Percentiles rank a stretch among this genome's conserved stretches.
These are phyloP conservation scores for Erythrocercus mccallii DNA, from an alignment of 2,113 vertebrate species.

Conservation along the genomic window DNA sequence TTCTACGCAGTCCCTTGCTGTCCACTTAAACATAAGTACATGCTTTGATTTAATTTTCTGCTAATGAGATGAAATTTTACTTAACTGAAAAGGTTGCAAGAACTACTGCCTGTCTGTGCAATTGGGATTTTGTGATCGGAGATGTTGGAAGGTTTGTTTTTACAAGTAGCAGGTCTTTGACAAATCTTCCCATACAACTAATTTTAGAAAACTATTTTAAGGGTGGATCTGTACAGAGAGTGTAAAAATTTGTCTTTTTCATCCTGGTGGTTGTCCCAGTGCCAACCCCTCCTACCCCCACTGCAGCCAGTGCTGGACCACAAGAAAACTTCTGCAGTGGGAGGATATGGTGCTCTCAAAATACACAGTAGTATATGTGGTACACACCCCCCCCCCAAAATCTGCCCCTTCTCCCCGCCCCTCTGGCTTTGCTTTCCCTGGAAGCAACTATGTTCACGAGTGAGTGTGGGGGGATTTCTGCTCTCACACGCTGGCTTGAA, in stretches of 20 bases:
- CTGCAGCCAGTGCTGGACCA: neutral
- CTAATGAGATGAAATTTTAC: neutral
- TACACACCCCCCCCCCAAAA: neutral
- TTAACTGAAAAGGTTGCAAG: neutral
- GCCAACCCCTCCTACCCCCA: neutral
- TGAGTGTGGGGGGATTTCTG: neutral
- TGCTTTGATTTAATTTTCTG: neutral
- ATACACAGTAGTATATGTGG: too few relatives aligned
- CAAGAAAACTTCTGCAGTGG: too few relatives aligned
- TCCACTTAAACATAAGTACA: neutral
- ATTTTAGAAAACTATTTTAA: neutral
- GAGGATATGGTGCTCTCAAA: neutral
- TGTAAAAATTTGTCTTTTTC: neutral
- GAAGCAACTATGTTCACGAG: accelerated
- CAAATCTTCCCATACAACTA: neutral
- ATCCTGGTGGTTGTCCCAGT: neutral
- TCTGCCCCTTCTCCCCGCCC: neutral
- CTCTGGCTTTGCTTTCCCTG: neutral
- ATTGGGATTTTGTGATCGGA: neutral
- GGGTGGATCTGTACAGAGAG: neutral
- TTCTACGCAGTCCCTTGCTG: neutral
- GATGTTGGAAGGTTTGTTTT: neutral
- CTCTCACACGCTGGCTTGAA: accelerated
- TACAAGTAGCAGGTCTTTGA: neutral
- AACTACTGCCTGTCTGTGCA: neutral